Percentiles rank a stretch among this genome's conserved stretches.
phyloP scores from a whole-genome alignment of 2,888 invertebrate genomes.

The Helicoverpa assulta region DNA sequence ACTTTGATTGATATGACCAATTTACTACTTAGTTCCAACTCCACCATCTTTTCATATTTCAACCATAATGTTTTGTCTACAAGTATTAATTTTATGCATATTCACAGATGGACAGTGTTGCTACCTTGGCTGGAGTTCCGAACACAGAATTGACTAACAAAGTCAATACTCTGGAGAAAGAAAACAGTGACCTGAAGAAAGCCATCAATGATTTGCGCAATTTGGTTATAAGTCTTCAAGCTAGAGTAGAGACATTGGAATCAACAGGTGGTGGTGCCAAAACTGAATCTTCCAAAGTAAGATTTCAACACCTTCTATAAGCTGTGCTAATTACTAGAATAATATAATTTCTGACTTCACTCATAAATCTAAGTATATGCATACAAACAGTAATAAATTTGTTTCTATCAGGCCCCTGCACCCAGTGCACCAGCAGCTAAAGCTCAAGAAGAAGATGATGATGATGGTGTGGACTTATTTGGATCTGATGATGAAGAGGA shows the following conservation, averaged over 20 bases:
- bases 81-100: conserved; percentile 8
- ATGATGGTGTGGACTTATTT: conserved; percentile 95
- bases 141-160: conserved; percentile 90
- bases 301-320: conserved; percentile 8
- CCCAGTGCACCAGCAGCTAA: conserved; percentile 61
- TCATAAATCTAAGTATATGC: not conserved
- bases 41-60: too few relatives aligned
- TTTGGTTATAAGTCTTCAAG: conserved; percentile 85
- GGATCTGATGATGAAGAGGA: conserved; percentile 95
- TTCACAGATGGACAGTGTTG: conserved; percentile 92
- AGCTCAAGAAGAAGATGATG: conserved; percentile 90
- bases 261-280: conserved; percentile 68
- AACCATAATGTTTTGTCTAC: too few relatives aligned
- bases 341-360: too few relatives aligned
- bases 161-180: conserved; percentile 90
- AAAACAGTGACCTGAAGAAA: conserved; percentile 88
- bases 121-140: conserved; percentile 88
- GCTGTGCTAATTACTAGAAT: too few relatives aligned
- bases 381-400: conserved; percentile 1
- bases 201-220: conserved; percentile 85
- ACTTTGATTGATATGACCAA: too few relatives aligned
- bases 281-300: conserved; percentile 72
- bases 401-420: conserved; percentile 61
- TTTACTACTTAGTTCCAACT: too few relatives aligned
- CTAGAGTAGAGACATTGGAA: conserved; percentile 83